Evolutionary conservation across 92 coral and sea anemone genomes (phyloP), one percentile per base, ranked within the genome.

Genomic region (Pocillopora grandis): DNA sequence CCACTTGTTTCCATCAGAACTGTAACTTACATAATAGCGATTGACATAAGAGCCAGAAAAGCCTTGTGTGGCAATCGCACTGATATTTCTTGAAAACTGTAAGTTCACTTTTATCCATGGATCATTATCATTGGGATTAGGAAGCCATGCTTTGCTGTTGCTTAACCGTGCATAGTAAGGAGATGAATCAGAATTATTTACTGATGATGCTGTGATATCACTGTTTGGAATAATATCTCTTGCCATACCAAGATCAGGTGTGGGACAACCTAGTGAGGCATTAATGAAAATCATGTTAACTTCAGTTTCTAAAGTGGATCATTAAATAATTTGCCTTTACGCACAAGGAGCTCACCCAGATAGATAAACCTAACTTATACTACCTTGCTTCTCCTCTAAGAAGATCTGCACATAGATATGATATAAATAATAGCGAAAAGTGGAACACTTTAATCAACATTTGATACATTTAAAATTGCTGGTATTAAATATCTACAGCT

Each of bases 21-120:
- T 75, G 78, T 82, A 86, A 12, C 79, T 79, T 70, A 93, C 19
- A 27, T 72, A 85, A 80, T 80, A 90, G 20, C 11, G 62, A 48
- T 48, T 76, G 62, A 93, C 75, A 76, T 66, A 93, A 18, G 76
- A 71, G 18, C 90, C 89, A 7, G 62, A 23, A 72, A 78, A 84
- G 42, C 94, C 97, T 86, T 93, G 97, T 14, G 92, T 93, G 37
- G 88, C 89, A 75, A 93, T 61, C 36, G 79, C 92, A 18, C 93
- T 91, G 48, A 93, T 48, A 19, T 84, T 88, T 60, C 68, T 60
- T 56, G 59, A 19, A 7, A 71, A 65, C 14, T 88, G 81, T 21
- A 93, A 80, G 72, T 93, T 88, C 11, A 93, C 94, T 68, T 87
- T 91, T 21, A 93, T 87, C 92, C 89, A 91, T 18, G 92, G 94